Conservation (phyloP, 2,797 vertebrate species). For the Valencia hispanica region DNA sequence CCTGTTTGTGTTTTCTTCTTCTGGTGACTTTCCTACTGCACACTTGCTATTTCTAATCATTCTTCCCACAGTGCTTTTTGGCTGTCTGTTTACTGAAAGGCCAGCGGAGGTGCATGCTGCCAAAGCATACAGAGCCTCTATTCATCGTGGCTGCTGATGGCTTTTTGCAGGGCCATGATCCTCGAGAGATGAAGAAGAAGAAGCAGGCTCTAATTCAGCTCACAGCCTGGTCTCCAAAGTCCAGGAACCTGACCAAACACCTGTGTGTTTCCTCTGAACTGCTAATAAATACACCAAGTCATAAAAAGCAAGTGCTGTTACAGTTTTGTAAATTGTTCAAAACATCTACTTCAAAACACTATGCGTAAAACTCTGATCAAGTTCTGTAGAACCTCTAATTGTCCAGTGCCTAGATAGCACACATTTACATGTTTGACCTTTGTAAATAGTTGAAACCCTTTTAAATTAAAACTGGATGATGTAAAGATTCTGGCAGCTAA, state of each 20-base stretch:
- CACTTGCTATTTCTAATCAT: conserved; percentile 47
- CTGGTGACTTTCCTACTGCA: conserved; percentile 34
- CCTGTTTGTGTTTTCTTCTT: conserved; percentile 34
- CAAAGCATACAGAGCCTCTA: conserved; percentile 70
- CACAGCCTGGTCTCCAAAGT: conserved; percentile 31
- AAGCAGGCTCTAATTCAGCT: conserved; percentile 26
- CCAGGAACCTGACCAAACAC: conserved; percentile 41
- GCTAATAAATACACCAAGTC: conserved; percentile 9
- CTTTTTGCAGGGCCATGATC: conserved; percentile 52
- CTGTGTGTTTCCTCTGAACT: conserved; percentile 28
- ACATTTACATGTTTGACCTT: background rate
- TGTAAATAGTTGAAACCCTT: background rate
- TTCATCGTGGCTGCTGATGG: conserved; percentile 69
- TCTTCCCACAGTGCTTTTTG: conserved; percentile 57
- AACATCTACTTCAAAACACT: background rate
- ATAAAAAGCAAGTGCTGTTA: background rate
- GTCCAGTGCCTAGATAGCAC: background rate
- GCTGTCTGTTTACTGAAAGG: conserved; percentile 65
- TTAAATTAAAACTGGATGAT: no score
- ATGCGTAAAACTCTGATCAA: background rate
- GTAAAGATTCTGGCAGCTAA: background rate
- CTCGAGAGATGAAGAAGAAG: conserved; percentile 54
- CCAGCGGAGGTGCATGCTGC: conserved; percentile 49
- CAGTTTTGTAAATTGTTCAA: background rate
- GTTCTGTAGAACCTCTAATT: background rate